Evolutionary conservation across 2,113 vertebrate genomes (phyloP), one percentile per base, ranked within the genome.

Genomic region (Melospiza georgiana): DNA sequence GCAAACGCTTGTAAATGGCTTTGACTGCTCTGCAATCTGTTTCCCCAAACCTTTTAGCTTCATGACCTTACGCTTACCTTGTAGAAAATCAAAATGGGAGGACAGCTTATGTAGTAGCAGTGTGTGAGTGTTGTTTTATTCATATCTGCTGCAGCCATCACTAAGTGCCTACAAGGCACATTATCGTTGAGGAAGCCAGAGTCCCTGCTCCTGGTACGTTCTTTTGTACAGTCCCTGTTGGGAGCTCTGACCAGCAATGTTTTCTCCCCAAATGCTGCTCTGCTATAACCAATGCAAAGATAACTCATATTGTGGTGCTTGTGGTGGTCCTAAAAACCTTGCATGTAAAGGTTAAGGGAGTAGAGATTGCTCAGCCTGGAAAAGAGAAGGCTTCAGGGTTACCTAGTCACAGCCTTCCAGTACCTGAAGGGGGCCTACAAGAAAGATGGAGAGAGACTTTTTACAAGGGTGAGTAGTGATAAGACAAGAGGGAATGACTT

Each of bases 141-240:
- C 1, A 1, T 49, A 48, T 20, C 13, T 67, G 30, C 43, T 41
- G 18, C 20, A 37, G 48, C 7, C 15, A 6, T 28, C 4, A 2
- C 20, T 65, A 35, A 82, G 55, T 20, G 33, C 24, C n/a, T 44
- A 39, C 17, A 65, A 39, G 30, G 14, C 15, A 43, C 1, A 0
- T 39, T 66, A 17, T 8, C 2, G 1, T 37, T 41, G 75, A 39
- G 65, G 20, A 75, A 49, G 15, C 3, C 24, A 55, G 15, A 41
- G 5, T 7, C 2, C 0, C 15, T 65, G 16, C 9, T 68, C 4
- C 17, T 49, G 12, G 1, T 44, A 14, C 15, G 9, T 15, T 86
- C 37, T 57, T 65, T 49, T 80, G 28, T 61, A n/a, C 1, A 1
- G 37, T 65, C 18, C 22, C 16, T 7, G 4, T 13, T 73, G 37